Conservation (phyloP, 1,140 invertebrate genomes). For the Drosophila pectinifera region DNA sequence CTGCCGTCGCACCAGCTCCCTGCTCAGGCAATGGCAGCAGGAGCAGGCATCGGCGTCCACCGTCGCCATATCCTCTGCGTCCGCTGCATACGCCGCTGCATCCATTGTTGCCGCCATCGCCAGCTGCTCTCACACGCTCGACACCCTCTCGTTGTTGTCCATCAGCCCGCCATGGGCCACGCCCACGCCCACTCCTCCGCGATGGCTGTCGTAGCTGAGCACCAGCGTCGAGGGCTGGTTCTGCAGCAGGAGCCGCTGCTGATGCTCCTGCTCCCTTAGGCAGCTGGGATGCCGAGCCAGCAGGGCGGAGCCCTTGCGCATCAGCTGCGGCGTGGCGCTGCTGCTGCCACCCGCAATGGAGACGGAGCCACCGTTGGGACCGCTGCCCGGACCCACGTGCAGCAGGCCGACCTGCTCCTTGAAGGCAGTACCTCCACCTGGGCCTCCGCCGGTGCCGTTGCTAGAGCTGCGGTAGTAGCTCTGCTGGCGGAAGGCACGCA, state of each 20-base stretch:
- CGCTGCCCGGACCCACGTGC: slow-evolving; percentile 51
- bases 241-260: slow-evolving; percentile 58
- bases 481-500: slow-evolving; percentile 74
- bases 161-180: slow-evolving; percentile 52
- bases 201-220: slow-evolving; percentile 68
- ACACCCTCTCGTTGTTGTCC: slow-evolving; percentile 69
- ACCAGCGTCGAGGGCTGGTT: slow-evolving; percentile 54
- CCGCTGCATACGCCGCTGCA: slow-evolving; percentile 19
- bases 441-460: slow-evolving; percentile 39
- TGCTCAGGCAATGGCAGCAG: slow-evolving; percentile 80
- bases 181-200: slow-evolving; percentile 62
- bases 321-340: slow-evolving; percentile 55
- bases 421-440: slow-evolving; percentile 26
- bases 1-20: slow-evolving; percentile 69
- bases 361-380: slow-evolving; percentile 4
- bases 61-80: slow-evolving; percentile 37
- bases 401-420: slow-evolving; percentile 75
- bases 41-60: slow-evolving; percentile 53
- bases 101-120: slow-evolving; percentile 67
- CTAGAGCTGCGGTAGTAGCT: slow-evolving; percentile 77
- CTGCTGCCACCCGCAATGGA: slow-evolving; percentile 12
- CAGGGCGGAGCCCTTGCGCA: slow-evolving; percentile 68
- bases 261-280: slow-evolving; percentile 54
- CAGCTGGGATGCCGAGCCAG: slow-evolving; percentile 52
- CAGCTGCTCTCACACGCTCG: slow-evolving; percentile 76